These are phyloP conservation scores for Trinectes maculatus DNA, from an alignment of 2,113 vertebrate species.

Conservation along the genomic window DNA sequence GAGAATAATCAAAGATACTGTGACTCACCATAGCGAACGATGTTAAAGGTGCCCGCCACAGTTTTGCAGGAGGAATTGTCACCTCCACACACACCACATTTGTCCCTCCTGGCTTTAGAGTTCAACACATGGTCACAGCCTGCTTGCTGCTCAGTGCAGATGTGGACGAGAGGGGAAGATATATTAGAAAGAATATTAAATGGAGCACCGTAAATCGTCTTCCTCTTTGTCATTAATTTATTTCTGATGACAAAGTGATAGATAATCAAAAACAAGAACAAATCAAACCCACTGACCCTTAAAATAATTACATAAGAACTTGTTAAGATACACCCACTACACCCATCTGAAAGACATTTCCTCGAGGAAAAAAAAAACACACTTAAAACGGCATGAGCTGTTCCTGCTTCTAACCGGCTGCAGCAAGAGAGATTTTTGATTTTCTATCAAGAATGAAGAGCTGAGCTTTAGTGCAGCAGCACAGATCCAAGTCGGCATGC, in stretches of 20 bases:
- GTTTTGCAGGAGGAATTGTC: constrained; percentile 99
- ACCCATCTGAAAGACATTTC: constrained; percentile 45
- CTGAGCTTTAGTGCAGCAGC: constrained; percentile 15
- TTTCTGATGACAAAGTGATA: constrained; percentile 12
- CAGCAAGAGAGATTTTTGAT: constrained; percentile 16
- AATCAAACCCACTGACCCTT: constrained; percentile 28
- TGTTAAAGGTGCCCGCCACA: constrained; percentile 93
- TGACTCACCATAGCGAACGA: constrained; percentile 91
- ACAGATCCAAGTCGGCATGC: constrained; percentile 26
- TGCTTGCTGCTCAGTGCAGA: constrained; percentile 89
- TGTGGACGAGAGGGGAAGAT: not conserved
- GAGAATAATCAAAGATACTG: constrained; percentile 10
- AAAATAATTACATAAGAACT: constrained; percentile 11
- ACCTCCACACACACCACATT: constrained; percentile 97
- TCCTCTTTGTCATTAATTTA: not conserved
- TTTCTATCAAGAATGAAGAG: constrained; percentile 27
- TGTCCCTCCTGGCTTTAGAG: constrained; percentile 98
- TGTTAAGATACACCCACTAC: constrained; percentile 28
- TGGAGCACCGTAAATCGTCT: not conserved
- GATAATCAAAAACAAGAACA: not conserved
- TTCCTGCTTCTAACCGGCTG: constrained; percentile 13
- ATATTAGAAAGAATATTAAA: not conserved
- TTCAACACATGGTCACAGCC: constrained; percentile 98
- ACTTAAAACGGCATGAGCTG: constrained; percentile 5
- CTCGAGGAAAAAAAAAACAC: not conserved